phyloP scores from a whole-genome alignment of 2,797 vertebrate genomes.

The Anabacerthia variegaticeps region DNA sequence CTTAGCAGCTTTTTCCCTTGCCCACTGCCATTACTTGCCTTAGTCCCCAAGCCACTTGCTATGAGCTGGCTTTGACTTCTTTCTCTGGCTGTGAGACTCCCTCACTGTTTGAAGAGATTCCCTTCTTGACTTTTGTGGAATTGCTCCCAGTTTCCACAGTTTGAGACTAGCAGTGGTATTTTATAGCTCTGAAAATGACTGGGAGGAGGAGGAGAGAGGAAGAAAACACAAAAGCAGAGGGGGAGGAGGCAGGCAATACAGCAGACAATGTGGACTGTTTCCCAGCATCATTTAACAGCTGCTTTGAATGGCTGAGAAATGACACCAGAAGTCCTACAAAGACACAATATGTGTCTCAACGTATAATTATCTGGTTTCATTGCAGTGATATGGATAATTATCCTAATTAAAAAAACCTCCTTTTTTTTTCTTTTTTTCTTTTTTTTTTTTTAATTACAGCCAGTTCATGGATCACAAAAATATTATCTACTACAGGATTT shows the following conservation, averaged over 20 bases:
- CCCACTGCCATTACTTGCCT: background rate
- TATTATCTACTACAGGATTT: background rate
- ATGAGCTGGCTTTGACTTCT: background rate
- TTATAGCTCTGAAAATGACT: background rate
- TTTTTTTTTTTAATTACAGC: background rate
- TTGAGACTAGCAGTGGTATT: background rate
- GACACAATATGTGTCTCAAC: background rate
- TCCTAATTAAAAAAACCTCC: background rate
- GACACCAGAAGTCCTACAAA: background rate
- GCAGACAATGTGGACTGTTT: background rate
- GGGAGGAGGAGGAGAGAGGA: background rate
- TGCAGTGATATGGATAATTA: slow-evolving; percentile 12
- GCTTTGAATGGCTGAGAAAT: slow-evolving; percentile 20
- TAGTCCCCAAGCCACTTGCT: background rate
- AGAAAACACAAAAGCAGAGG: background rate
- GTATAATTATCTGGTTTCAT: slow-evolving; percentile 2
- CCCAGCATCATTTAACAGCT: background rate
- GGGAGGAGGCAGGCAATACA: background rate
- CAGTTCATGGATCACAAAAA: background rate
- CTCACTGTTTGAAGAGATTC: background rate
- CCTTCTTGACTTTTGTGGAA: background rate
- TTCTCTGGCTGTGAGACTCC: background rate
- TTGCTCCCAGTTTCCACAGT: background rate
- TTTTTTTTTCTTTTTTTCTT: background rate
- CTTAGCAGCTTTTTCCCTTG: background rate